phyloP scores from a whole-genome alignment of 2,888 invertebrate genomes.

The Hirtodrosophila duncani region DNA sequence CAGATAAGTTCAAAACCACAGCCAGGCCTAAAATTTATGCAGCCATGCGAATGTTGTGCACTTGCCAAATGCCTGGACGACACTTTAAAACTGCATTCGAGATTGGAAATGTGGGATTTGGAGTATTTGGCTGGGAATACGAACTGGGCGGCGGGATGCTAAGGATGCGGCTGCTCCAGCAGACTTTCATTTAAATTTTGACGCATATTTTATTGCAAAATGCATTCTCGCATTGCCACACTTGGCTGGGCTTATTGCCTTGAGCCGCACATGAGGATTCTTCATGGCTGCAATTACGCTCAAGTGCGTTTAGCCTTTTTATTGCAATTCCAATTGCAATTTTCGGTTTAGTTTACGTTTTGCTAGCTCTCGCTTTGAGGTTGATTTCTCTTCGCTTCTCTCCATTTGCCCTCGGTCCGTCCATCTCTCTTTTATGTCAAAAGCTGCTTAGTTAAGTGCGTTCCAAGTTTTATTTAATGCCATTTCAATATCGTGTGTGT shows the following conservation, averaged over 20 bases:
- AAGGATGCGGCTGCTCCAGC: conserved; percentile 17
- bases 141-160: too few species aligned
- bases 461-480: conserved; percentile 56
- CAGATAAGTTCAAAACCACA: conserved; percentile 52
- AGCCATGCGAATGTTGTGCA: conserved; percentile 27
- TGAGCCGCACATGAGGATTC: conserved; percentile 7
- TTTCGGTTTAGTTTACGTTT: conserved; percentile 48
- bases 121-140: too few species aligned
- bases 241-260: conserved; percentile 28
- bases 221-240: conserved; percentile 41
- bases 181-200: conserved; percentile 63
- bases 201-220: conserved; percentile 60
- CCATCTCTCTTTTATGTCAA: conserved; percentile 22
- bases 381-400: conserved; percentile 1
- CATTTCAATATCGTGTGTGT: conserved; percentile 41
- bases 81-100: conserved; percentile 36
- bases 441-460: conserved; percentile 55
- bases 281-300: conserved; percentile 63
- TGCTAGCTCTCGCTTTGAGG: conserved; percentile 1
- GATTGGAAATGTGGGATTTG: too few species aligned
- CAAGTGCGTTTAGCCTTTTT: conserved; percentile 64
- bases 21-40: conserved; percentile 54
- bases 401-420: neutral
- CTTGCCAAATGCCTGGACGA: conserved; percentile 36
- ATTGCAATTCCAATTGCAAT: conserved; percentile 62